Evolutionary conservation across 92 coral and sea anemone genomes (phyloP).

Genomic region (Epizoanthus rinbou): DNA sequence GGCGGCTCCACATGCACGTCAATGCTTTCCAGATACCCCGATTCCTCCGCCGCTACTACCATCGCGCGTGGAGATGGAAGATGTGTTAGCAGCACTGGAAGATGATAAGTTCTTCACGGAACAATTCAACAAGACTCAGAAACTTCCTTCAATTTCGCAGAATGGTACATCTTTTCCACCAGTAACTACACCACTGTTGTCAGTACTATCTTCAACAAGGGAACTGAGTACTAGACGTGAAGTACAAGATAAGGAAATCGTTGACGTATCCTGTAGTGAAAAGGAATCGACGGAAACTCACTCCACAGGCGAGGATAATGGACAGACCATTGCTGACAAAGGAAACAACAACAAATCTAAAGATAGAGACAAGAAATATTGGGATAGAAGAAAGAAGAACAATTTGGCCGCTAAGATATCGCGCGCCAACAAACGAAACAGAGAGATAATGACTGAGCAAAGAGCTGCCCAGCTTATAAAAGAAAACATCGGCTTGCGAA

Average conservation of each 20-base stretch:
- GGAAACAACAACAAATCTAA: neutral
- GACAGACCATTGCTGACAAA: neutral
- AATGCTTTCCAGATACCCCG: neutral
- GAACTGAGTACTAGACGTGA: neutral
- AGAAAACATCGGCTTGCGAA: slow-evolving; percentile 9
- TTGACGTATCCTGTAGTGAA: neutral
- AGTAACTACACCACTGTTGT: neutral
- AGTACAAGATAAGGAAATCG: neutral
- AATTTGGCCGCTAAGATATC: slow-evolving; percentile 27
- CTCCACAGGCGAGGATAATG: neutral
- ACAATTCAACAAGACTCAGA: neutral
- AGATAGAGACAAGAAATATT: slow-evolving; percentile 8
- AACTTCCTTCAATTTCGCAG: neutral
- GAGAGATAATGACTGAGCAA: slow-evolving; percentile 10
- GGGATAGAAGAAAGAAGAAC: slow-evolving; percentile 27
- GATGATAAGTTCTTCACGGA: neutral
- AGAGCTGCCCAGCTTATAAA: neutral
- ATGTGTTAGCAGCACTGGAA: neutral
- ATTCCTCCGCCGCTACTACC: neutral
- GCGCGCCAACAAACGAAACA: slow-evolving; percentile 30
- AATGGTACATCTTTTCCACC: neutral
- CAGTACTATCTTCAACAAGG: neutral
- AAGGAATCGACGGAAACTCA: neutral
- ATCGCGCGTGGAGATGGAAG: neutral
- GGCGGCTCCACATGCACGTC: too few species aligned